phyloP scores from a whole-genome alignment of 1,140 invertebrate species.

The Drosophila ambigua region DNA sequence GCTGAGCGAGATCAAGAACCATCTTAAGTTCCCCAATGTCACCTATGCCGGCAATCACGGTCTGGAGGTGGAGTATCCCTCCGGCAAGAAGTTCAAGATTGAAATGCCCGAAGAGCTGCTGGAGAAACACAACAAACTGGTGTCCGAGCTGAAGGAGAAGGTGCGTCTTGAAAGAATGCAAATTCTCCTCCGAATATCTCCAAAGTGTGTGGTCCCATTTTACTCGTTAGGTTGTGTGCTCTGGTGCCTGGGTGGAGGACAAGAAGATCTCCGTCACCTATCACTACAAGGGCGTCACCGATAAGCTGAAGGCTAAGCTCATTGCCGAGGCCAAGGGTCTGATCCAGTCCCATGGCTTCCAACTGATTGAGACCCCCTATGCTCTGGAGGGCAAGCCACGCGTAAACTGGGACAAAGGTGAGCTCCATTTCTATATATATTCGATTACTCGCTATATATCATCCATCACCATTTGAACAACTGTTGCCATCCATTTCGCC shows the following conservation, averaged over 20 bases:
- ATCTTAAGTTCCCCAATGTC: constrained; percentile 95
- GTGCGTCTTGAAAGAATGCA: constrained; percentile 78
- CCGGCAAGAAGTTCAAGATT: constrained; percentile 95
- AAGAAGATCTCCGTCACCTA: constrained; percentile 94
- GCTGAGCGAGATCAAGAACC: constrained; percentile 93
- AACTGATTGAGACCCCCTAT: constrained; percentile 91
- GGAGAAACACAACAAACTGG: constrained; percentile 90
- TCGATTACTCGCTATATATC: constrained; percentile 5
- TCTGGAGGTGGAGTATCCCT: constrained; percentile 94
- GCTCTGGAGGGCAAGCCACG: constrained; percentile 95
- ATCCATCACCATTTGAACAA: constrained; percentile 43
- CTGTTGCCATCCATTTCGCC: constrained; percentile 63
- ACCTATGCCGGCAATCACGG: constrained; percentile 96
- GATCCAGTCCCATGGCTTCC: constrained; percentile 91
- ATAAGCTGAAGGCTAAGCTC: constrained; percentile 87
- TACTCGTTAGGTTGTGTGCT: constrained; percentile 88
- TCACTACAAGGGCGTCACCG: constrained; percentile 93
- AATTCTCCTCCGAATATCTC: neutral
- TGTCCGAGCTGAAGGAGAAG: constrained; percentile 92
- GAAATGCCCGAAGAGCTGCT: constrained; percentile 94
- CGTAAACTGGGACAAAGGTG: constrained; percentile 94
- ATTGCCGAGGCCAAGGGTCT: constrained; percentile 88
- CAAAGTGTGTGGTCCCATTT: neutral
- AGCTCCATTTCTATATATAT: constrained; percentile 28
- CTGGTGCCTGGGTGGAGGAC: constrained; percentile 96